Conservation (phyloP, 2,888 invertebrate genomes). For the Cynaeus angustus region DNA sequence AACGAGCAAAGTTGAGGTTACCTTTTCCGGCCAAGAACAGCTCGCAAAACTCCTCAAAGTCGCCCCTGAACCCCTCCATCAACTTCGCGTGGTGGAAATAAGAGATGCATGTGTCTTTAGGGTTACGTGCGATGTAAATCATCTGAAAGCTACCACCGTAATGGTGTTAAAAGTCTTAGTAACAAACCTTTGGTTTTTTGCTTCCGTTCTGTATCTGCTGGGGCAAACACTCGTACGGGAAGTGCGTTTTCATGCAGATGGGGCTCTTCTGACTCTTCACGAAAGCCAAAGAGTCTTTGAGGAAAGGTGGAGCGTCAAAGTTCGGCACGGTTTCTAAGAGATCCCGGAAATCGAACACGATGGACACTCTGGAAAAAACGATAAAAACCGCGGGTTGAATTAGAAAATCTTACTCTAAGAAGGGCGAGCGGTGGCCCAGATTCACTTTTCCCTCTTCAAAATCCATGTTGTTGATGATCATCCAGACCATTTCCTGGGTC, state of each 20-base stretch:
- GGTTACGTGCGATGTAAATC: constrained; percentile 82
- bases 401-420: constrained; percentile 75
- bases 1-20: constrained; percentile 56
- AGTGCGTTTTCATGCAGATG: constrained; percentile 78
- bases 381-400: background rate
- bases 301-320: constrained; percentile 26
- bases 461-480: constrained; percentile 78
- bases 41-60: constrained; percentile 76
- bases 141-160: constrained; percentile 69
- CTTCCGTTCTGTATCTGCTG: constrained; percentile 68
- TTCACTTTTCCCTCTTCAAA: constrained; percentile 74
- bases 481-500: constrained; percentile 85
- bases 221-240: constrained; percentile 78
- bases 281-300: constrained; percentile 60
- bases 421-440: constrained; percentile 79
- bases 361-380: constrained; percentile 58
- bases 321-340: constrained; percentile 15
- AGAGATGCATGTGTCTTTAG: constrained; percentile 82
- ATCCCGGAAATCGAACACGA: constrained; percentile 41
- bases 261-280: constrained; percentile 57
- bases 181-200: constrained; percentile 66
- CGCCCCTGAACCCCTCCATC: constrained; percentile 74
- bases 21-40: constrained; percentile 77
- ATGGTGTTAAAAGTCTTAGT: background rate
- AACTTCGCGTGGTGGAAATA: constrained; percentile 80